phyloP scores from a whole-genome alignment of 2,888 invertebrate genomes.

The Lutraria lutraria region DNA sequence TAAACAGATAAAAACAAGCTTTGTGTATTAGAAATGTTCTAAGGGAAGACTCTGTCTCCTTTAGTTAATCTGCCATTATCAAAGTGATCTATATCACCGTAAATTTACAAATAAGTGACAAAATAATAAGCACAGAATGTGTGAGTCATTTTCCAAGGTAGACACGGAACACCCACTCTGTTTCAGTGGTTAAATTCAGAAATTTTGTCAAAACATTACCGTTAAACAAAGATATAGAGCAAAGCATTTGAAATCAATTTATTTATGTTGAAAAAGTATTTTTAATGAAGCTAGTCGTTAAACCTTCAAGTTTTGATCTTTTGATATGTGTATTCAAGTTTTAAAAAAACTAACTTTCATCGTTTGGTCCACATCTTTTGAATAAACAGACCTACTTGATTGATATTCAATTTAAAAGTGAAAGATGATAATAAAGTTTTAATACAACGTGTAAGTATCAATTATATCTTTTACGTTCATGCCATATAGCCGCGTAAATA shows the following conservation, averaged over 20 bases:
- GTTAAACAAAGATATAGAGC: background rate
- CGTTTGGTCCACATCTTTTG: background rate
- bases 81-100: background rate
- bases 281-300: background rate
- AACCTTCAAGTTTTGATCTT: background rate
- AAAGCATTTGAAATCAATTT: background rate
- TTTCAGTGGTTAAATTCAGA: background rate
- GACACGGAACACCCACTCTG: conserved; percentile 7
- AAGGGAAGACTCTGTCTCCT: background rate
- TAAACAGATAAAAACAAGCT: background rate
- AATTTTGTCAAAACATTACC: background rate
- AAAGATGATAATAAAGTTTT: background rate
- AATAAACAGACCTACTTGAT: background rate
- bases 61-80: background rate
- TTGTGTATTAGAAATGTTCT: background rate
- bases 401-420: background rate
- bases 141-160: background rate
- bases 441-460: background rate
- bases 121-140: background rate
- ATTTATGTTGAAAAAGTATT: background rate
- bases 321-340: background rate
- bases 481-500: background rate
- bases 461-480: background rate
- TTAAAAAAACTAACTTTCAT: background rate
- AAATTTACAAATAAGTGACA: background rate